These are phyloP conservation scores for Rhagophthalmus giganteus DNA, from an alignment of 2,888 invertebrate genomes.

Conservation along the genomic window DNA sequence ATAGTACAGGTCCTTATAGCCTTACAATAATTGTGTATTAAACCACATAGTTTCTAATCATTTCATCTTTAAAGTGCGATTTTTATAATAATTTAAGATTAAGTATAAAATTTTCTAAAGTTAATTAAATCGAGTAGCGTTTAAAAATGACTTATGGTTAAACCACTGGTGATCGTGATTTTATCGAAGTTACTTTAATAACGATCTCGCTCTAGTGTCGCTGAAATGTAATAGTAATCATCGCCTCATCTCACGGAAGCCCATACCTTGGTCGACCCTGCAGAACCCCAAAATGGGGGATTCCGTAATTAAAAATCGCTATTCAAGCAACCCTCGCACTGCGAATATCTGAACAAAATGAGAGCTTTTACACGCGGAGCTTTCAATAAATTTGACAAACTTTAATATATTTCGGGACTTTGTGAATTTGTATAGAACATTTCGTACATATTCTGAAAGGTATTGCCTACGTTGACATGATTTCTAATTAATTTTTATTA, in stretches of 20 bases:
- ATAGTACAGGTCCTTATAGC: too few relatives aligned
- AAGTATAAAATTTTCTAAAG: too few relatives aligned
- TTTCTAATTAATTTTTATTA: constrained; percentile 41
- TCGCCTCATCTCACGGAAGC: constrained; percentile 18
- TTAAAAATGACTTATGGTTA: too few relatives aligned
- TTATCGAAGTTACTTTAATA: constrained; percentile 20
- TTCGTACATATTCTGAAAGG: constrained; percentile 29
- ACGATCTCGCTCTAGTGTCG: constrained; percentile 13
- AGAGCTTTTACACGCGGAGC: constrained; percentile 40
- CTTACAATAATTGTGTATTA: too few relatives aligned
- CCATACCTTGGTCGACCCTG: constrained; percentile 27
- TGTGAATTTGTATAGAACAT: constrained; percentile 34
- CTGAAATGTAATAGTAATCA: constrained; percentile 13
- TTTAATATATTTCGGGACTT: constrained; percentile 39
- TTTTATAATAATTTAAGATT: background rate
- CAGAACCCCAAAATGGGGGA: constrained; percentile 29
- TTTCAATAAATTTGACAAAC: constrained; percentile 41
- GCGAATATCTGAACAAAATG: constrained; percentile 35
- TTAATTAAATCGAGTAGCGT: too few relatives aligned
- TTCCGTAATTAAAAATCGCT: constrained; percentile 42
- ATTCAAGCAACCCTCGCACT: constrained; percentile 36
- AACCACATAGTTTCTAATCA: too few relatives aligned
- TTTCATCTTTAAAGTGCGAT: too few relatives aligned
- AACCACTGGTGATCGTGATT: too few relatives aligned
- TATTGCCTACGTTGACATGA: constrained; percentile 36